Conservation (phyloP, 2,888 invertebrate genomes). For the Tipula vernalis region DNA sequence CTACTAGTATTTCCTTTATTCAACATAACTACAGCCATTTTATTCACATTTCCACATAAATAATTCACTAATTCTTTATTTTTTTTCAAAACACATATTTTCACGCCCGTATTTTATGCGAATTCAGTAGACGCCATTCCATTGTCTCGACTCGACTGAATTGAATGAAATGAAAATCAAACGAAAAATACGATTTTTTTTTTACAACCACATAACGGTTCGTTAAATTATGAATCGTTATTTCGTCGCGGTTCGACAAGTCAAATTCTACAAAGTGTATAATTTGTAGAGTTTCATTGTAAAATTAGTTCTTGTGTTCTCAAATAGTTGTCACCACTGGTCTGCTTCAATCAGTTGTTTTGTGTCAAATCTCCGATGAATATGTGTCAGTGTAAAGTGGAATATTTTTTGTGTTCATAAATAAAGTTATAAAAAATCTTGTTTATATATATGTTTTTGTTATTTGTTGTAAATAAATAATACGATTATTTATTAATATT, state of each 20-base stretch:
- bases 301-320: neutral
- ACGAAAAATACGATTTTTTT: neutral
- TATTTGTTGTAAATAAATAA: neutral
- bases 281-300: neutral
- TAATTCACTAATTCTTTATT: constrained; percentile 1
- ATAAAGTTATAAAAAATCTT: neutral
- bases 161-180: neutral
- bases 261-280: neutral
- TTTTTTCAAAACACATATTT: neutral
- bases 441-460: neutral
- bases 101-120: neutral
- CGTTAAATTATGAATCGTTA: neutral
- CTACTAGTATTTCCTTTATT: neutral
- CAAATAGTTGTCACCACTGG: neutral
- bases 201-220: neutral
- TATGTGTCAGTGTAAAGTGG: neutral
- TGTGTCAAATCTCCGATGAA: neutral
- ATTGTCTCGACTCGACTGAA: constrained; percentile 8
- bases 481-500: neutral
- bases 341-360: neutral
- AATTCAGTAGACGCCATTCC: constrained; percentile 6
- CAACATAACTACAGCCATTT: constrained; percentile 12
- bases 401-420: neutral
- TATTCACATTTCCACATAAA: neutral
- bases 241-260: neutral